Conservation (phyloP, 2,888 invertebrate species). For the Willowsia nigromaculata region DNA sequence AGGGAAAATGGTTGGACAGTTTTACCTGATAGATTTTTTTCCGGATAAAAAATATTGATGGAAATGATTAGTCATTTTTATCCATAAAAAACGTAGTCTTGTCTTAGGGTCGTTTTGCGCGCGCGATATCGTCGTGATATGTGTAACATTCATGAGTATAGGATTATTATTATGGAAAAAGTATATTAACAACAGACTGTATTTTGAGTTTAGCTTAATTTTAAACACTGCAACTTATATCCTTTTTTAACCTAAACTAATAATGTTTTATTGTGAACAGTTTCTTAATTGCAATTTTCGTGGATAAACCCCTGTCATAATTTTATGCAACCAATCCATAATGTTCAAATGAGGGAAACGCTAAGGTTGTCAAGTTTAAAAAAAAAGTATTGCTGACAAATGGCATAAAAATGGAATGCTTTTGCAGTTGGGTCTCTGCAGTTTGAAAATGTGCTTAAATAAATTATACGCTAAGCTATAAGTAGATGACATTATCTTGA, state of each 20-base stretch:
- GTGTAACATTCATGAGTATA: slow-evolving; percentile 5
- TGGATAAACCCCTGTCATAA: too few species aligned
- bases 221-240: slow-evolving; percentile 23
- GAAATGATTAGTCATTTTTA: slow-evolving; percentile 24
- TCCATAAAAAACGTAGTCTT: slow-evolving; percentile 12
- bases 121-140: not conserved
- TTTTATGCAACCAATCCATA: too few species aligned
- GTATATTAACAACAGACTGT: slow-evolving; percentile 17
- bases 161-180: not conserved
- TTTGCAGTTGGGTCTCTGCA: too few species aligned
- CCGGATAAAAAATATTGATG: not conserved
- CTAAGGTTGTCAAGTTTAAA: too few species aligned
- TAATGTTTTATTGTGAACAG: not conserved
- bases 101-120: not conserved
- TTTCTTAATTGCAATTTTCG: not conserved
- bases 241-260: not conserved
- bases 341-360: too few species aligned
- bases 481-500: not conserved
- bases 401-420: too few species aligned
- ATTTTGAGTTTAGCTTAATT: slow-evolving; percentile 20
- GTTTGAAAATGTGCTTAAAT: not conserved
- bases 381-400: too few species aligned
- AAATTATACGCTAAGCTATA: not conserved
- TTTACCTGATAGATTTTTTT: slow-evolving; percentile 47
- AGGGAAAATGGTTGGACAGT: slow-evolving; percentile 2